A percentile compares a stretch with the other conserved stretches of the same genome.
Evolutionary conservation across 1,140 invertebrate genomes (phyloP).

Genomic region (Ceratosolen fusciceps): DNA sequence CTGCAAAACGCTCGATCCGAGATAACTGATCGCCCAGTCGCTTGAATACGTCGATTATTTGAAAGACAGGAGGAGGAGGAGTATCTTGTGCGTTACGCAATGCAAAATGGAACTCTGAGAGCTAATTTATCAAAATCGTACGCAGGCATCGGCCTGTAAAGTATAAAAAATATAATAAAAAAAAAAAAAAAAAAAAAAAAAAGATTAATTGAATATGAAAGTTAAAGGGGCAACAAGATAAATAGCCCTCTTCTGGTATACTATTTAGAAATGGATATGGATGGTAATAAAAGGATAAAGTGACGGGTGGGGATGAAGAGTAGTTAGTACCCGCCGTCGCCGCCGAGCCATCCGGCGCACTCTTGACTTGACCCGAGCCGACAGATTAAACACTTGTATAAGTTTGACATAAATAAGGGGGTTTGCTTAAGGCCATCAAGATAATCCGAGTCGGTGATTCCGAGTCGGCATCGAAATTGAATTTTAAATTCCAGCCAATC

Average conservation of each 20-base stretch:
- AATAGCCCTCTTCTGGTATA: neutral
- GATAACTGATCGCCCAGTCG: too few species aligned
- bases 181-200: neutral
- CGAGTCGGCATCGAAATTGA: slow-evolving; percentile 34
- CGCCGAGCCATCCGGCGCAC: too few species aligned
- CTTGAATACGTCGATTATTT: too few species aligned
- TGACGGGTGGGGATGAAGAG: too few species aligned
- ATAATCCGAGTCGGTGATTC: slow-evolving; percentile 41
- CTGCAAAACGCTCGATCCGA: too few species aligned
- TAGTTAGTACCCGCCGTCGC: too few species aligned
- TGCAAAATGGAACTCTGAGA: neutral
- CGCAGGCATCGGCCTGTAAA: too few species aligned
- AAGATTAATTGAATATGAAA: neutral
- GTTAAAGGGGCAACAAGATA: neutral
- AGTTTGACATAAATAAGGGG: slow-evolving; percentile 20
- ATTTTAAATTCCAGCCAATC: slow-evolving; percentile 38
- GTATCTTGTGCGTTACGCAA: too few species aligned
- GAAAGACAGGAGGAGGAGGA: too few species aligned
- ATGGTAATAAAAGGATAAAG: neutral
- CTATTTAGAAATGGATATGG: neutral
- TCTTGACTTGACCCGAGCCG: too few species aligned
- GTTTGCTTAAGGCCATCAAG: slow-evolving; percentile 24
- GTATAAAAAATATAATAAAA: too few species aligned
- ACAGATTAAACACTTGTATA: slow-evolving; percentile 11
- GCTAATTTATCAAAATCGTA: neutral